Base-by-base conservation (phyloP, 2,888 invertebrate species). In the Marronus borbonicus region DNA sequence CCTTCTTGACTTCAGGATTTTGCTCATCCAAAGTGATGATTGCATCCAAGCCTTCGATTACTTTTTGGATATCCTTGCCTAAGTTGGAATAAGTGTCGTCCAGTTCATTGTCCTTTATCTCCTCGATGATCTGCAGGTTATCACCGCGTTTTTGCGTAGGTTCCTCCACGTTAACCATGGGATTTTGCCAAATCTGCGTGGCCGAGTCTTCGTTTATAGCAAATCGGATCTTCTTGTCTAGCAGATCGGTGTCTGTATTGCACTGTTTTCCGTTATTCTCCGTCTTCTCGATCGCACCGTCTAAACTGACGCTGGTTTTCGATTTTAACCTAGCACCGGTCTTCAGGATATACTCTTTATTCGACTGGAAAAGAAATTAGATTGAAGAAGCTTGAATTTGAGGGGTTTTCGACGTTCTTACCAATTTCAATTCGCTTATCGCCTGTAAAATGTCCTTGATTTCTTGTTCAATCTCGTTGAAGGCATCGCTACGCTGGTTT, bases 391-490 rank as follows among this genome's bases (percentile, higher is more conserved):
- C 0, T 10, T 44, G 44, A 8, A 44, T 44, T 44, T 12, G 44
- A 7, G 2, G 31, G 3, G 4, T 31, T 31, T 31, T 31, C 4
- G 5, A 31, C 31, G 31, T 8, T 12, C 1, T 52, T 52, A 68
- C 78, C 80, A 39, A 58, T 69, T 60, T 76, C 17, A 68, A 49
- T 31, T 66, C 69, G 24, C 66, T 69, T 24, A 78, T 78, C 3
- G 44, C 77, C 1, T 52, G 39, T 4, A 80, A 24, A 28, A 80
- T 68, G 17, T 20, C 39, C 49, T 76, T 79, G 68, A 79, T 80
- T 20, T 79, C 79, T 3, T 72, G 28, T 55, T 80, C 80, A 3
- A 79, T 75, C 1, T 78, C 77, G 5, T 50, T 66, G 52, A 79
- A 79, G 0, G 80, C 80, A 10, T 78, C 76, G 49, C 55, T 74